These are phyloP conservation scores for Natator depressus DNA, from an alignment of 2,113 vertebrate genomes.

Conservation along the genomic window DNA sequence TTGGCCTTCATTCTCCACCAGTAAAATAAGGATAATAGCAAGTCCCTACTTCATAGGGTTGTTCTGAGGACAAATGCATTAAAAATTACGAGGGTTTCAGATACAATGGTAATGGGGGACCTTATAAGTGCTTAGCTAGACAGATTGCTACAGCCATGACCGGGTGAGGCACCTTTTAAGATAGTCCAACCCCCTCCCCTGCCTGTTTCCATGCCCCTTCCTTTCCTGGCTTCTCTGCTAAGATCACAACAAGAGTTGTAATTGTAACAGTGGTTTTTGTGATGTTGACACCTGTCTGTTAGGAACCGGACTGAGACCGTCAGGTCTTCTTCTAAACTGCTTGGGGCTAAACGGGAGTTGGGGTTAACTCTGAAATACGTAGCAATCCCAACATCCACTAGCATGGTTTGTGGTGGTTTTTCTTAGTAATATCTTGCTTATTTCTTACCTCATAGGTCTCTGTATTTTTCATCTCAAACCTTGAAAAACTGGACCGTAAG, in stretches of 20 bases:
- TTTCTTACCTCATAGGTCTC: slow-evolving; percentile 46
- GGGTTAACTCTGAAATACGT: neutral
- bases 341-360: neutral
- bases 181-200: neutral
- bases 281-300: neutral
- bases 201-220: neutral
- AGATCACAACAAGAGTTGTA: neutral
- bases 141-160: neutral
- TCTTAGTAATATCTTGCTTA: neutral
- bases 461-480: slow-evolving; percentile 41
- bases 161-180: neutral
- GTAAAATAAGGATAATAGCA: neutral
- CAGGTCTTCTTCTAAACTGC: neutral
- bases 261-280: neutral
- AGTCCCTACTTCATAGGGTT: neutral
- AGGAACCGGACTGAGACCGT: neutral
- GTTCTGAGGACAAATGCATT: neutral
- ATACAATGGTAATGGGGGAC: neutral
- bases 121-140: neutral
- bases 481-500: slow-evolving; percentile 56
- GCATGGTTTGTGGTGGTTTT: neutral
- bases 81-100: neutral
- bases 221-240: neutral
- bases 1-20: neutral
- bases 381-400: neutral